Evolutionary conservation across 2,113 vertebrate species (phyloP).

Genomic region (Tamias sibiricus): DNA sequence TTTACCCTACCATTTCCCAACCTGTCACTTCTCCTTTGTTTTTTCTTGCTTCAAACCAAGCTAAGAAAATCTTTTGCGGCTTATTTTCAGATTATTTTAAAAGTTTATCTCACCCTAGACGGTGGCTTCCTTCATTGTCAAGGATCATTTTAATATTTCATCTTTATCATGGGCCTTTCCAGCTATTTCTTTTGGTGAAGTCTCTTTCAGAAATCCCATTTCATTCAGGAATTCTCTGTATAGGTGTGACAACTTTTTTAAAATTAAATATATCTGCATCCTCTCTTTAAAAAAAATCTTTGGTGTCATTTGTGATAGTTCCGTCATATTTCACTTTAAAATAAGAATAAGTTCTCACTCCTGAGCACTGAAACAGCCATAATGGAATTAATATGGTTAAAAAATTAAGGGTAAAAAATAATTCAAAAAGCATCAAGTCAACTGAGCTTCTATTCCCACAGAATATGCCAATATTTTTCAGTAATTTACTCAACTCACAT

Average conservation of each 20-base stretch:
- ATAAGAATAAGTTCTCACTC: background rate
- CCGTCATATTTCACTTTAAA: background rate
- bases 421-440: background rate
- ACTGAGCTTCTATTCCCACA: background rate
- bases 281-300: background rate
- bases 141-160: background rate
- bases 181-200: background rate
- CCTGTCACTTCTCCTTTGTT: background rate
- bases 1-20: background rate
- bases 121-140: background rate
- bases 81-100: background rate
- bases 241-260: background rate
- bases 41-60: background rate
- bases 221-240: background rate
- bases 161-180: background rate
- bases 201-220: background rate
- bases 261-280: background rate
- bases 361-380: background rate
- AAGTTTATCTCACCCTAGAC: background rate
- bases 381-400: background rate
- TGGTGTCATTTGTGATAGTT: background rate
- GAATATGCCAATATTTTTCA: background rate
- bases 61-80: background rate
- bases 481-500: background rate
- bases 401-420: slow-evolving; percentile 1